Base-by-base conservation (phyloP, 2,888 invertebrate species). In the Tridacna crocea region DNA sequence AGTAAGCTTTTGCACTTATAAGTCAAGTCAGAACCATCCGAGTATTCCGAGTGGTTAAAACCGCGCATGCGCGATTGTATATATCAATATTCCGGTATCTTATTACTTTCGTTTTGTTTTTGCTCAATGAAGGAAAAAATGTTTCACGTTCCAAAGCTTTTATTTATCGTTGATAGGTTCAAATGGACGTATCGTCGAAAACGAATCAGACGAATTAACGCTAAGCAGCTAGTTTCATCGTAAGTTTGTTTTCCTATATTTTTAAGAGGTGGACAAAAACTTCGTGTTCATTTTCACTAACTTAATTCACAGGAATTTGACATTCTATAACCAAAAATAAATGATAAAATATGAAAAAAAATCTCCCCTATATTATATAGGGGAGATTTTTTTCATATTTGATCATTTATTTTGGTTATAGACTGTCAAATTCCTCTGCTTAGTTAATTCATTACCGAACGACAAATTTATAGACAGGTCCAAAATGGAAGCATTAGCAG, bases 41-140 rank as follows among this genome's bases (percentile, higher is more conserved):
- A 36, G 36, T 36, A 8, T 36, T 0, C 24, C 63, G 63, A 27
- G 26, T 27, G 24, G 15, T 27, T 8, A 0, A 13, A 0, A 26
- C 0, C 46, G 26, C 70, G 70, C 70, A 51, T 70, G 70, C 26
- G 51, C 47, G 10, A 13, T 22, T 24, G 24, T 22, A 22, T 12
- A 26, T 51, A 15, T 51, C 13, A 24, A n/a, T 47, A 46, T 36
- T 70, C 70, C 70, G 61, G 61, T 74, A 74, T 74, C 74, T 19
- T 27, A 22, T 76, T 70, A 72, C 77, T 77, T 72, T 61, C 61
- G 70, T 77, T 77, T 77, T 77, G 77, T 77, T 22, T 61, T 77
- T 72, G 61, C 65, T 48, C 60, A 77, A 27, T 51, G 77, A 77
- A 65, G 72, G 58, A n/a, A 51, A 77, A 72, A 72, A 70, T 26